Percentiles rank a stretch among this genome's conserved stretches.
Conservation (phyloP, 2,113 vertebrate genomes). For the Poicephalus meyeri region DNA sequence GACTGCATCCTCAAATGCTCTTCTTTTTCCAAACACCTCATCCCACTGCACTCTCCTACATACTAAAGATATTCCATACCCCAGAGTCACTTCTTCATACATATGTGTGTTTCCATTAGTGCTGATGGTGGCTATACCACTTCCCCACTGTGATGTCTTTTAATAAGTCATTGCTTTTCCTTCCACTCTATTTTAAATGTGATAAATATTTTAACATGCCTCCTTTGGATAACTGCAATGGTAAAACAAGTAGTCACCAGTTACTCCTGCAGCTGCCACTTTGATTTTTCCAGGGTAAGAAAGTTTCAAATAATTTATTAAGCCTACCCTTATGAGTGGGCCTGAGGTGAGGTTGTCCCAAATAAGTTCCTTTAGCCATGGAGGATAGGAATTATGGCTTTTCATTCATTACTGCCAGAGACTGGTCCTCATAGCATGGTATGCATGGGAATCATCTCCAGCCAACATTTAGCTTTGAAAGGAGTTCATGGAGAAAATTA, state of each 20-base stretch:
- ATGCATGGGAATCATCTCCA: neutral
- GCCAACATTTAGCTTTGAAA: neutral
- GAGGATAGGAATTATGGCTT: neutral
- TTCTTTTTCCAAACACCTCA: neutral
- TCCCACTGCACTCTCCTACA: neutral
- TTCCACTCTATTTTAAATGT: constrained; percentile 9
- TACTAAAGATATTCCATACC: neutral
- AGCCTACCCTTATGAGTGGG: neutral
- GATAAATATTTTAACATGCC: constrained; percentile 27
- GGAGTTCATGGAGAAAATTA: rapidly evolving
- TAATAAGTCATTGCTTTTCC: constrained; percentile 11
- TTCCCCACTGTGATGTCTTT: neutral
- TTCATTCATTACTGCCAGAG: neutral
- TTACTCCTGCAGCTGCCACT: neutral
- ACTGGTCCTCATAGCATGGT: neutral
- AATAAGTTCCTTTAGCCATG: neutral
- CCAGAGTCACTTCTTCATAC: neutral
- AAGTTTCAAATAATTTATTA: constrained; percentile 7
- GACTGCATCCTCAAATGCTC: neutral
- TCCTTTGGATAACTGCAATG: neutral
- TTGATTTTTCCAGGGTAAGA: constrained; percentile 1
- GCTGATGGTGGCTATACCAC: neutral
- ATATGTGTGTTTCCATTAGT: neutral
- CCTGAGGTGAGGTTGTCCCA: neutral
- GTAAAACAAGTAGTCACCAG: neutral